Conservation (phyloP, 2,888 invertebrate genomes). For the Neelides folsomi region DNA sequence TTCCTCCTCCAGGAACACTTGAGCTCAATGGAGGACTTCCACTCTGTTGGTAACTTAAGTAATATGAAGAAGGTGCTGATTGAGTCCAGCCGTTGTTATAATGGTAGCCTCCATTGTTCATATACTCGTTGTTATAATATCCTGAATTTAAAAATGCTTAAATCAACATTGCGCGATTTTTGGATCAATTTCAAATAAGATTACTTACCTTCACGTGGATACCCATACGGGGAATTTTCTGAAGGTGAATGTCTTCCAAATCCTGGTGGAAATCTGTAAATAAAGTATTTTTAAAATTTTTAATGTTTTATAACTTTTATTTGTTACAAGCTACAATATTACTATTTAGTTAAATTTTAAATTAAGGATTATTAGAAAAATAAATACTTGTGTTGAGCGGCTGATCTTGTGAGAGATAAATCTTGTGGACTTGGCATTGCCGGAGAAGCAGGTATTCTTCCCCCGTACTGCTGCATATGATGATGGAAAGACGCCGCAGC, state of each 20-base stretch:
- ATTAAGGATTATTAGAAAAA: background rate
- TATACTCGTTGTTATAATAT: conserved; percentile 22
- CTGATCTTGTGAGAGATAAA: conserved; percentile 13
- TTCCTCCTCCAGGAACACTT: background rate
- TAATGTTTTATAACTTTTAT: too few species aligned
- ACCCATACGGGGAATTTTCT: conserved; percentile 15
- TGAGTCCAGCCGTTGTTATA: conserved; percentile 19
- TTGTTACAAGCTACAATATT: too few species aligned
- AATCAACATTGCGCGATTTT: background rate
- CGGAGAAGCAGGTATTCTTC: conserved; percentile 15
- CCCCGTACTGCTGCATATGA: conserved; percentile 16
- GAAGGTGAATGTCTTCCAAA: conserved; percentile 21
- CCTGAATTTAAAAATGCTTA: conserved; percentile 4
- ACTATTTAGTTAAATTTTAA: too few species aligned
- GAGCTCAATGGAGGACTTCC: conserved; percentile 12
- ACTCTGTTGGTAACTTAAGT: conserved; percentile 19
- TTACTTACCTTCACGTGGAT: conserved; percentile 16
- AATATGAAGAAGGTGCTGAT: conserved; percentile 16
- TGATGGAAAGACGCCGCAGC: conserved; percentile 19
- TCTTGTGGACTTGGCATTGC: conserved; percentile 23
- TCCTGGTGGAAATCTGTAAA: conserved; percentile 18
- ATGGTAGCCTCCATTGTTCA: conserved; percentile 22
- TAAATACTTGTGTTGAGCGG: conserved; percentile 16
- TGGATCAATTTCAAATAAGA: background rate
- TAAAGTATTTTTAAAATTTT: background rate